Conservation (phyloP, 2,113 vertebrate species). For the Elachura formosa region DNA sequence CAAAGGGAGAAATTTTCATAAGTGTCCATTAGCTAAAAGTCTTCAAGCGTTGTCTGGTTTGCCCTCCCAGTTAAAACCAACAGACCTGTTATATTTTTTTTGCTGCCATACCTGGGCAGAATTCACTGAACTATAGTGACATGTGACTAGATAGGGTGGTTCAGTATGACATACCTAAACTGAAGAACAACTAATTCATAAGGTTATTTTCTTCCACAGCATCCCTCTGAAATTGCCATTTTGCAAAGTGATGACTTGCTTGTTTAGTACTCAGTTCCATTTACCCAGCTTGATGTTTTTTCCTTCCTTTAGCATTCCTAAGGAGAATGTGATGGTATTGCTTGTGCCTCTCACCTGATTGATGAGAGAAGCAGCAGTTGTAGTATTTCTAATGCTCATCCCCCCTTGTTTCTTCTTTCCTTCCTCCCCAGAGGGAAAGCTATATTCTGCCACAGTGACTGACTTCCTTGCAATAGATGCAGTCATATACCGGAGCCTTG, state of each 20-base stretch:
- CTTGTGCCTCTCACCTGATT: constrained; percentile 36
- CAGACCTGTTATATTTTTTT: neutral
- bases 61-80: neutral
- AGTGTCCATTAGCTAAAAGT: neutral
- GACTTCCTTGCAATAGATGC: constrained; percentile 98
- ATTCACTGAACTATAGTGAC: neutral
- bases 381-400: constrained; percentile 8
- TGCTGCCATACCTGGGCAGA: neutral
- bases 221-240: constrained; percentile 27
- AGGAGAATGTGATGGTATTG: neutral
- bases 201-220: neutral
- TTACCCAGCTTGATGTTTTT: constrained; percentile 14
- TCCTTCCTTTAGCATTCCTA: neutral
- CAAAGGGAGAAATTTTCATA: neutral
- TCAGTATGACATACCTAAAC: neutral
- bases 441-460: constrained; percentile 97
- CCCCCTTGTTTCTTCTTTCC: neutral
- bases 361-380: neutral
- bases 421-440: constrained; percentile 84
- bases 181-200: neutral
- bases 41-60: neutral
- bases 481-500: constrained; percentile 97
- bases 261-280: neutral
- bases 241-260: neutral
- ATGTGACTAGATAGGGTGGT: neutral